Conservation (phyloP, 2,797 vertebrate genomes). For the Sciaenops ocellatus region DNA sequence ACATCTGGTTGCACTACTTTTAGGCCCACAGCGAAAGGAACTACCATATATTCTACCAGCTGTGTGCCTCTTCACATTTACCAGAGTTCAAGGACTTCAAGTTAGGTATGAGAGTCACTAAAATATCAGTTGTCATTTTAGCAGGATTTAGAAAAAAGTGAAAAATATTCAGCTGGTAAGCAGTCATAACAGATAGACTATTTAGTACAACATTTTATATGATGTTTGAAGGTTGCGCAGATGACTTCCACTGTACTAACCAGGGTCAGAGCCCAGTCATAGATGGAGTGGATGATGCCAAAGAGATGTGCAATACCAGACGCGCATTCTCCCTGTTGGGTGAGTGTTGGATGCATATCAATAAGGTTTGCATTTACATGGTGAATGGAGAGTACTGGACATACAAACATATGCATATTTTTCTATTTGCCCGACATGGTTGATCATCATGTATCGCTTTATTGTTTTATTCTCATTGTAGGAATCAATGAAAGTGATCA, state of each 20-base stretch:
- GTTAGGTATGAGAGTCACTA: slow-evolving; percentile 85
- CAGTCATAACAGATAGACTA: neutral
- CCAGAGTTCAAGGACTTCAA: slow-evolving; percentile 93
- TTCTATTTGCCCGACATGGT: neutral
- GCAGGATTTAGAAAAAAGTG: neutral
- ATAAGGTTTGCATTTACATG: neutral
- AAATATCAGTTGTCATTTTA: neutral
- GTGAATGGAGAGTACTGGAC: neutral
- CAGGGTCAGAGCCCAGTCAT: slow-evolving; percentile 93
- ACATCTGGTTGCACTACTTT: slow-evolving; percentile 63
- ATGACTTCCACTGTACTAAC: slow-evolving; percentile 92
- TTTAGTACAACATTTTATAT: slow-evolving; percentile 19
- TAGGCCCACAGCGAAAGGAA: slow-evolving; percentile 96
- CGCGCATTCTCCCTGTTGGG: slow-evolving; percentile 93
- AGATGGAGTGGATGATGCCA: slow-evolving; percentile 92
- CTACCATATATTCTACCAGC: slow-evolving; percentile 98
- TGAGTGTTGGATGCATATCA: slow-evolving; percentile 67
- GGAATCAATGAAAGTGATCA: slow-evolving; percentile 92
- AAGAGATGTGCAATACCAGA: slow-evolving; percentile 91
- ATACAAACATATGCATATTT: neutral
- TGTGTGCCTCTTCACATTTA: slow-evolving; percentile 94
- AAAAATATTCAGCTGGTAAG: neutral
- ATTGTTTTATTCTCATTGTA: slow-evolving; percentile 61
- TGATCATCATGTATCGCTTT: neutral
- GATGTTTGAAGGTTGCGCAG: slow-evolving; percentile 86